Evolutionary conservation across 64 coral and sea anemone genomes (phyloP).

Genomic region (Dendrophyllia cribrosa): DNA sequence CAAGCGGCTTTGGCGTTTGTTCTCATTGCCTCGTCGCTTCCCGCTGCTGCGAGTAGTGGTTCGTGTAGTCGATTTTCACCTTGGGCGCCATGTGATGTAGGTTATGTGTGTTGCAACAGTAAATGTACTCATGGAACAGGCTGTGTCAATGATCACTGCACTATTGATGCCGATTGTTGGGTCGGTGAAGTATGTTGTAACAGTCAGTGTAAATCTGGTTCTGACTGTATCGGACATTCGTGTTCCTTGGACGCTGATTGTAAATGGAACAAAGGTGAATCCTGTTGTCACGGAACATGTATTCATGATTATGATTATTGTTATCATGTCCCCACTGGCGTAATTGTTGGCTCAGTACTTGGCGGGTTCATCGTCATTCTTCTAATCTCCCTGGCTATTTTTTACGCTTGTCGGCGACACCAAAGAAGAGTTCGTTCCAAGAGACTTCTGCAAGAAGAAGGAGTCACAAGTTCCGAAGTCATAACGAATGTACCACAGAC

Average conservation of each 20-base stretch:
- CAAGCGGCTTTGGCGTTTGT: background rate
- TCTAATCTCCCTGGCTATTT: background rate
- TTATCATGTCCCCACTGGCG: background rate
- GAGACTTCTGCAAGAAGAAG: background rate
- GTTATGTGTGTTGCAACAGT: slow-evolving; percentile 28
- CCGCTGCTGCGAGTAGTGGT: background rate
- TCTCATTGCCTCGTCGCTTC: background rate
- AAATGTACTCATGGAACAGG: slow-evolving; percentile 6
- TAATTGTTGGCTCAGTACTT: background rate
- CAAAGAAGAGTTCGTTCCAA: background rate
- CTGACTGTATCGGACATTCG: background rate
- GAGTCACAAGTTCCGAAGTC: background rate
- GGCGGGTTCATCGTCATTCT: background rate
- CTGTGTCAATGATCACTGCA: background rate
- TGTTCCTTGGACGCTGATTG: background rate
- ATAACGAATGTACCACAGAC: background rate
- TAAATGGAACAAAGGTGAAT: background rate
- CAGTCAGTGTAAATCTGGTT: background rate
- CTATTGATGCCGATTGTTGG: background rate
- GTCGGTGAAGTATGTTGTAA: slow-evolving; percentile 5
- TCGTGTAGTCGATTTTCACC: background rate
- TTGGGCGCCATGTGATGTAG: background rate
- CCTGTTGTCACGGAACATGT: background rate
- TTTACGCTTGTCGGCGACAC: background rate
- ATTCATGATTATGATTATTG: background rate